These are phyloP conservation scores for Galago senegalensis DNA, from an alignment of 2,797 vertebrate species.

Conservation along the genomic window DNA sequence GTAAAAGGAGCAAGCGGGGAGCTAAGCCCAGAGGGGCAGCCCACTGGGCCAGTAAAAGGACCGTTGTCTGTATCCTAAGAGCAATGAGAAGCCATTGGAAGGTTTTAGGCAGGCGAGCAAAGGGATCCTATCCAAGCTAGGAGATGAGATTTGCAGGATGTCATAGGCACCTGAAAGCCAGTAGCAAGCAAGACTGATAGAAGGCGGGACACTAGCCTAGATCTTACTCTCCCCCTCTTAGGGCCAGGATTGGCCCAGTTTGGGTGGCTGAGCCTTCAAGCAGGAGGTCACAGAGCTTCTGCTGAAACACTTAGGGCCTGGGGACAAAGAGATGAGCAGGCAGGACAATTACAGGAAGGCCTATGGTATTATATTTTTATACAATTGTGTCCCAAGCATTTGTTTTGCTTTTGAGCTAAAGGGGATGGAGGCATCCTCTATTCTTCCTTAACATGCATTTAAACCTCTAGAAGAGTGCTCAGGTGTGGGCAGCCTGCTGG, in stretches of 20 bases:
- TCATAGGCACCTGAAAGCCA: not conserved
- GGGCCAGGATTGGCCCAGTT: no score
- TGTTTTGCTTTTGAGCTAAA: not conserved
- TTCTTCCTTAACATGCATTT: not conserved
- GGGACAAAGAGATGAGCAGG: not conserved
- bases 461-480: not conserved
- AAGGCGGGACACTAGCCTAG: fast-evolving
- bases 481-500: not conserved
- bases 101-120: not conserved
- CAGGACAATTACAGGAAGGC: not conserved
- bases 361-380: not conserved
- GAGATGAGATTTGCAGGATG: not conserved
- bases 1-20: not conserved
- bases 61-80: not conserved
- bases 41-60: fast-evolving
- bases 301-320: not conserved
- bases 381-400: no score
- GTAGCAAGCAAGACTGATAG: not conserved
- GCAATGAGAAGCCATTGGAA: not conserved
- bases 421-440: not conserved
- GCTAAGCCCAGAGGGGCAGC: not conserved
- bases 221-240: not conserved
- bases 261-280: not conserved
- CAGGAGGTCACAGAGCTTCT: not conserved
- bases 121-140: not conserved